A percentile compares a stretch with the other conserved stretches of the same genome.
phyloP scores from a whole-genome alignment of 2,113 vertebrate genomes.

The Heterochromis multidens region DNA sequence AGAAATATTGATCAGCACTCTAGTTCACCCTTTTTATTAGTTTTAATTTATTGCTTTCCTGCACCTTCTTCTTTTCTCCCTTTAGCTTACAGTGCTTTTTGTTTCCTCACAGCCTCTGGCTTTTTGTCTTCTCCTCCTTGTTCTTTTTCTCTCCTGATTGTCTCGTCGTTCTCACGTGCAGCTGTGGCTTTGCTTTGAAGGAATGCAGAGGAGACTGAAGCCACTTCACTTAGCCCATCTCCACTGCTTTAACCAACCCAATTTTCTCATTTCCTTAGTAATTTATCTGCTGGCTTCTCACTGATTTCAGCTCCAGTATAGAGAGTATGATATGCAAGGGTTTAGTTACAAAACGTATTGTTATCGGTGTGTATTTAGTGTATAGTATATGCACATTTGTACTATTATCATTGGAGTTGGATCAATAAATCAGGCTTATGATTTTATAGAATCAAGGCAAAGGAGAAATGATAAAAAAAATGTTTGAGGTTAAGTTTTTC shows the following conservation, averaged over 20 bases:
- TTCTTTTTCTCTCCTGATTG: neutral
- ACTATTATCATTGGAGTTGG: neutral
- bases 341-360: neutral
- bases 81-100: neutral
- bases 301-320: neutral
- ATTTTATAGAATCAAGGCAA: neutral
- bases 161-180: slow-evolving; percentile 13
- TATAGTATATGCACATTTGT: neutral
- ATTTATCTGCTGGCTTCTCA: neutral
- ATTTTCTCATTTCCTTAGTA: slow-evolving; percentile 1
- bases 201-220: neutral
- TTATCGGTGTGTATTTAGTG: neutral
- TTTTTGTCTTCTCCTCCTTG: neutral
- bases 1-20: neutral
- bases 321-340: neutral
- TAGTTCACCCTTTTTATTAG: neutral
- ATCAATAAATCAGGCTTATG: neutral
- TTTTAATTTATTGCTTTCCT: neutral
- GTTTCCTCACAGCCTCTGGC: slow-evolving; percentile 2
- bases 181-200: neutral
- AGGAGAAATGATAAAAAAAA: neutral
- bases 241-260: neutral
- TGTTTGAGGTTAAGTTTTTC: neutral
- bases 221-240: neutral
- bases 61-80: neutral